These are phyloP conservation scores for Hippocampus mohnikei DNA, from an alignment of 2,113 vertebrate genomes.

Conservation along the genomic window DNA sequence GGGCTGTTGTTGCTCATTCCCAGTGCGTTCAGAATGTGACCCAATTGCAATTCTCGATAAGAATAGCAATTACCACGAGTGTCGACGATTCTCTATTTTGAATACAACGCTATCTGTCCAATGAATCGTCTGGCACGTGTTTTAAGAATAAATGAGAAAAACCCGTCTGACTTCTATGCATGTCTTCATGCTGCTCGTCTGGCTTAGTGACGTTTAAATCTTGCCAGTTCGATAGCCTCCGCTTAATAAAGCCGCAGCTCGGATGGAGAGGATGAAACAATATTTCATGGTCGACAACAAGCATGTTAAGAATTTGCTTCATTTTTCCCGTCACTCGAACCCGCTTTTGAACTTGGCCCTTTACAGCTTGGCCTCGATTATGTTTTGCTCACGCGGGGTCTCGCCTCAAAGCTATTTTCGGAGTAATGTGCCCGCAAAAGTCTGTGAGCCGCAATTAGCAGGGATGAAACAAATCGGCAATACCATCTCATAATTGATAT, in stretches of 20 bases:
- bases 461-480: conserved; percentile 40
- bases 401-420: conserved; percentile 24
- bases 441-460: conserved; percentile 47
- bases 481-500: conserved; percentile 58
- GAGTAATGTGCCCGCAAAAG: background rate
- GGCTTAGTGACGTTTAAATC: background rate
- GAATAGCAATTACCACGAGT: background rate
- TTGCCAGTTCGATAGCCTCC: background rate
- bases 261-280: background rate
- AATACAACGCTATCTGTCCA: background rate
- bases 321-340: background rate
- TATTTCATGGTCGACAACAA: background rate
- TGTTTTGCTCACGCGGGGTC: conserved; percentile 9
- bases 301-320: conserved; percentile 4
- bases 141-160: background rate
- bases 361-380: background rate
- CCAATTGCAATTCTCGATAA: background rate
- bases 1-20: background rate
- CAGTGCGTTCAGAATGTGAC: background rate
- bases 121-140: background rate
- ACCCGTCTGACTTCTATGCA: background rate
- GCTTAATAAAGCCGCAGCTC: background rate
- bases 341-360: conserved; percentile 13
- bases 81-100: background rate
- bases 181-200: background rate